These are phyloP conservation scores for Pocillopora grandis DNA, from an alignment of 92 coral and sea anemone species.

Conservation along the genomic window DNA sequence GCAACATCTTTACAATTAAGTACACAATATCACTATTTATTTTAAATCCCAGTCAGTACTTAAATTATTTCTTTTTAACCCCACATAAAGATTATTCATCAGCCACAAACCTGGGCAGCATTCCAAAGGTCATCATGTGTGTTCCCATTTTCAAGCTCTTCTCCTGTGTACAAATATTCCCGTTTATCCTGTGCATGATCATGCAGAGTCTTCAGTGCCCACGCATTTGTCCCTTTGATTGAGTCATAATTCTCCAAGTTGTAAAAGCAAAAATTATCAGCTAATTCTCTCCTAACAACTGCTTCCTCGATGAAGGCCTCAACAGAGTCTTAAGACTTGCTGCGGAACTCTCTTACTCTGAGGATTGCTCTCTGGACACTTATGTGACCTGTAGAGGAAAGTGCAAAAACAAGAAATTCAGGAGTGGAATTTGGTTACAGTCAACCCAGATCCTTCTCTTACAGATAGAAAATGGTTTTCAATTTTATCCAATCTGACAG, in stretches of 20 bases:
- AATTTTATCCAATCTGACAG: too few relatives aligned
- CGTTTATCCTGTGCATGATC: constrained; percentile 72
- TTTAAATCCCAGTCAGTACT: too few relatives aligned
- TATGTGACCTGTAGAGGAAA: constrained; percentile 54
- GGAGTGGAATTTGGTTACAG: too few relatives aligned
- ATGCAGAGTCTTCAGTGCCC: constrained; percentile 75
- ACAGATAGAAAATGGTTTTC: too few relatives aligned
- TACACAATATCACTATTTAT: too few relatives aligned
- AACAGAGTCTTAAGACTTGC: constrained; percentile 70
- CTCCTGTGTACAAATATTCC: constrained; percentile 64
- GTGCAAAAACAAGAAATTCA: not conserved
- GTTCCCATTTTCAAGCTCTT: constrained; percentile 64
- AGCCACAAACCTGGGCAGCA: constrained; percentile 71
- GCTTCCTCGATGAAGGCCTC: constrained; percentile 76
- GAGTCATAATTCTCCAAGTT: constrained; percentile 71
- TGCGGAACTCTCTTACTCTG: constrained; percentile 55
- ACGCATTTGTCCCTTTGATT: constrained; percentile 65
- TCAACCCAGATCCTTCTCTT: too few relatives aligned
- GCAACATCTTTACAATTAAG: too few relatives aligned
- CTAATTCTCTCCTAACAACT: constrained; percentile 72
- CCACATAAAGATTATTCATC: not conserved
- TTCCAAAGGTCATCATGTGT: constrained; percentile 84
- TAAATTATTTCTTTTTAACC: not conserved
- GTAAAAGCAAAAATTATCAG: constrained; percentile 75
- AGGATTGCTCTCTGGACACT: constrained; percentile 82